A percentile compares a stretch with the other conserved stretches of the same genome.
Conservation (phyloP, 2,113 vertebrate species). For the Eclectus roratus region DNA sequence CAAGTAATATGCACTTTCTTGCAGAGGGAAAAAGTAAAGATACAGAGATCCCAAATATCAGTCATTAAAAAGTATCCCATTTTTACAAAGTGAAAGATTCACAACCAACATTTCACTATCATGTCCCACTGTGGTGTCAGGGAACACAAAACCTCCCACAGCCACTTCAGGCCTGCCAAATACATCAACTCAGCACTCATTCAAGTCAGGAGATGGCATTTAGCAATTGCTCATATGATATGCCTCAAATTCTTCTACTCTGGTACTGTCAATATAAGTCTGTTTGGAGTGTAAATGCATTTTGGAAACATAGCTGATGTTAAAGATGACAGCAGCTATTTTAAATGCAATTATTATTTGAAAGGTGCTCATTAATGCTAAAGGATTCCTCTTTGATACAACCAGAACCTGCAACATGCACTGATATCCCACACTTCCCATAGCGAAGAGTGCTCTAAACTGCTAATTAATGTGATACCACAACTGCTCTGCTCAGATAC, state of each 20-base stretch:
- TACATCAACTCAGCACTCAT: neutral
- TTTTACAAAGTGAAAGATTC: neutral
- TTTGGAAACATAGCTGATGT: neutral
- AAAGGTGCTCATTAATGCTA: slow-evolving; percentile 53
- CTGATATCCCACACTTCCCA: neutral
- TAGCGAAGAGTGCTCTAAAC: neutral
- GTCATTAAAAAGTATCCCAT: neutral
- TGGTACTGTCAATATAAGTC: neutral
- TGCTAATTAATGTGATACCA: slow-evolving; percentile 40
- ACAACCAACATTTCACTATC: neutral
- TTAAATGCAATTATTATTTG: slow-evolving; percentile 38
- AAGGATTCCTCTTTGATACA: neutral
- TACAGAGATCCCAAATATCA: neutral
- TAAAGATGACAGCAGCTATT: slow-evolving; percentile 38
- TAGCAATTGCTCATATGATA: neutral
- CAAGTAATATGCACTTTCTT: neutral
- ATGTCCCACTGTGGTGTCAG: neutral
- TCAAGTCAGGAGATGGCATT: neutral
- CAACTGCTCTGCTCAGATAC: neutral
- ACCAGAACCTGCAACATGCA: neutral
- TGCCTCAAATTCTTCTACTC: neutral
- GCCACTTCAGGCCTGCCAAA: neutral
- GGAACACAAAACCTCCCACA: neutral
- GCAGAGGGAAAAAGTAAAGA: neutral
- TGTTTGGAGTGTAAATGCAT: slow-evolving; percentile 10